These are phyloP conservation scores for Xyrauchen texanus DNA, from an alignment of 2,113 vertebrate species.

Conservation along the genomic window DNA sequence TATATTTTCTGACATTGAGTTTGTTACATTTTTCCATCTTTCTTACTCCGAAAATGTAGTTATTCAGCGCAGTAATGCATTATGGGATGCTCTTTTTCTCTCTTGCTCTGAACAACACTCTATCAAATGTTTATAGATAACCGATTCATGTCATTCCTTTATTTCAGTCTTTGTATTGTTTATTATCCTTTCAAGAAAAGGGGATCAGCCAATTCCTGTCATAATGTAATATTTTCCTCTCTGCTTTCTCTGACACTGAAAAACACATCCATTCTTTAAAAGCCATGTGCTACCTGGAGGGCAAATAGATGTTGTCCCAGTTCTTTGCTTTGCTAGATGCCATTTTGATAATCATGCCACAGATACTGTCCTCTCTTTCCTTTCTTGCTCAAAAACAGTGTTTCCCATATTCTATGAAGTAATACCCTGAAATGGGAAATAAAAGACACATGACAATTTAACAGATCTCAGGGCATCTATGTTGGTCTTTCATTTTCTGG, in stretches of 20 bases:
- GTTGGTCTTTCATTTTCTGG: conserved; percentile 41
- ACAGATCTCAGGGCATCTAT: conserved; percentile 35
- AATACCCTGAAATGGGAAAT: conserved; percentile 65
- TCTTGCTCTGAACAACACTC: conserved; percentile 55
- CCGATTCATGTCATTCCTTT: conserved; percentile 62
- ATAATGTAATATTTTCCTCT: conserved; percentile 63
- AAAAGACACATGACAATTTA: conserved; percentile 25
- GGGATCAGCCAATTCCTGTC: conserved; percentile 55
- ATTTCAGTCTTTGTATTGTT: conserved; percentile 59
- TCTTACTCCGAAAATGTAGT: background rate
- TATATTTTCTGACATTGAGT: conserved; percentile 22
- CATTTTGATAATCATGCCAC: conserved; percentile 70
- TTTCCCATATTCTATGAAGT: conserved; percentile 58
- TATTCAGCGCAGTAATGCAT: background rate
- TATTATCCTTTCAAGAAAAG: conserved; percentile 59
- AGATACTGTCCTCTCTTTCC: conserved; percentile 47
- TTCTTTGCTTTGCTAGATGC: conserved; percentile 51
- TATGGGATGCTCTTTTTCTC: background rate
- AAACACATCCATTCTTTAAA: conserved; percentile 65
- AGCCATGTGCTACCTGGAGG: conserved; percentile 61
- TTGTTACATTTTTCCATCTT: background rate
- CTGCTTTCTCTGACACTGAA: conserved; percentile 60
- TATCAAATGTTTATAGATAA: conserved; percentile 72
- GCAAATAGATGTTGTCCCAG: conserved; percentile 62
- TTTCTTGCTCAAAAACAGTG: conserved; percentile 62